Percentiles rank a stretch among this genome's conserved stretches.
Evolutionary conservation across 2,113 vertebrate species (phyloP).

Genomic region (Pandion haliaetus): DNA sequence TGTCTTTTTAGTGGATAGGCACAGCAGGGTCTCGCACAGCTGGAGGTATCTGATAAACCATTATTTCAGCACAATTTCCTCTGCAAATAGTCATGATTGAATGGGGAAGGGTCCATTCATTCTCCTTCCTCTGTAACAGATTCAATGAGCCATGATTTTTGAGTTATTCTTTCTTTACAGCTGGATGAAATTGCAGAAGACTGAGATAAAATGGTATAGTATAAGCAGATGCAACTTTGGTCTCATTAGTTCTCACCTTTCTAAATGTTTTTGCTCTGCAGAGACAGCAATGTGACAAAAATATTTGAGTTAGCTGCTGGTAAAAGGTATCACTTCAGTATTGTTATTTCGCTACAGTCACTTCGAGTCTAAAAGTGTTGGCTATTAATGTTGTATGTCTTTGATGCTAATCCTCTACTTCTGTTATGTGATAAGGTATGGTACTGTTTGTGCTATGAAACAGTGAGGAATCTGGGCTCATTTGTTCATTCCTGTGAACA

Average conservation of each 20-base stretch:
- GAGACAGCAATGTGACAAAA: background rate
- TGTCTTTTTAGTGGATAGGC: background rate
- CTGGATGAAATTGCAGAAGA: background rate
- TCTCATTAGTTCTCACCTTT: slow-evolving; percentile 1
- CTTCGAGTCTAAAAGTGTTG: background rate
- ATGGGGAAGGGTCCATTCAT: background rate
- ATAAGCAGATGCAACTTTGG: background rate
- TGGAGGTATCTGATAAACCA: background rate
- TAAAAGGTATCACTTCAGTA: background rate
- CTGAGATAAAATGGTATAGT: background rate
- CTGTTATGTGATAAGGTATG: background rate
- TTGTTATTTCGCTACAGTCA: background rate
- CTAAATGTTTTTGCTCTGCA: background rate
- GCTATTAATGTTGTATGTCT: background rate
- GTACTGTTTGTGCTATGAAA: background rate
- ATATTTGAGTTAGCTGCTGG: background rate
- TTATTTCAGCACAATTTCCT: slow-evolving; percentile 22
- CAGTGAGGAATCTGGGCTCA: background rate
- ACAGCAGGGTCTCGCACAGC: background rate
- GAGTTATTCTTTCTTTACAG: slow-evolving; percentile 5
- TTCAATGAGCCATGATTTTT: slow-evolving; percentile 15
- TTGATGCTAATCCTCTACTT: background rate
- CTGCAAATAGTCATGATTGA: background rate
- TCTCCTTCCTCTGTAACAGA: background rate
- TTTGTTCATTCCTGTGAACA: background rate